A percentile compares a stretch with the other conserved stretches of the same genome.
phyloP scores from a whole-genome alignment of 1,140 invertebrate genomes.

The Drosophila ficusphila region DNA sequence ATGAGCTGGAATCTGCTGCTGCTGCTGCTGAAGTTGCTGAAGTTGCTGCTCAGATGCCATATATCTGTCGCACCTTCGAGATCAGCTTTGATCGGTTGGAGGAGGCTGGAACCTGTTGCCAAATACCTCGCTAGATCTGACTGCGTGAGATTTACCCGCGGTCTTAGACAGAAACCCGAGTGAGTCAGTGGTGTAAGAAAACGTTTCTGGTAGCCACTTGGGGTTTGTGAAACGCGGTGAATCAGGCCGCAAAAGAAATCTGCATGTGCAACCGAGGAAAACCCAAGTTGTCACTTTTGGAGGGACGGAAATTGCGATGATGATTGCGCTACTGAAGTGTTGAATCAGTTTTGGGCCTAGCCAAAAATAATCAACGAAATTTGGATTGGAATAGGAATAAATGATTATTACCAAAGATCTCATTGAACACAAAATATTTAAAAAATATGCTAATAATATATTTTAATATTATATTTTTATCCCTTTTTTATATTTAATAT shows the following conservation, averaged over 20 bases:
- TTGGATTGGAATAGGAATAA: slow-evolving; percentile 25
- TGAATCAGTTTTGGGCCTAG: slow-evolving; percentile 55
- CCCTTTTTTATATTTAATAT: too few species aligned
- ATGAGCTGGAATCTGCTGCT: slow-evolving; percentile 25
- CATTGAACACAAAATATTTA: too few species aligned
- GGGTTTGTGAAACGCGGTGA: slow-evolving; percentile 31
- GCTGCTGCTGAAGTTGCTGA: slow-evolving; percentile 8
- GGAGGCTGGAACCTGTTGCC: slow-evolving; percentile 64
- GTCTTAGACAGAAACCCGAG: slow-evolving; percentile 58
- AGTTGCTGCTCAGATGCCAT: slow-evolving; percentile 9
- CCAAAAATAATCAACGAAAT: slow-evolving; percentile 37
- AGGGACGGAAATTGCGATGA: slow-evolving; percentile 59
- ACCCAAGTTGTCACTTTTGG: slow-evolving; percentile 17
- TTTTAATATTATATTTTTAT: too few species aligned
- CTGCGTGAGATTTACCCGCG: slow-evolving; percentile 44
- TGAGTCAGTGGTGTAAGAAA: slow-evolving; percentile 59
- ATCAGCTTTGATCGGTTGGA: slow-evolving; percentile 15
- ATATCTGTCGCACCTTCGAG: slow-evolving; percentile 54
- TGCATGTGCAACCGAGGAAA: slow-evolving; percentile 36
- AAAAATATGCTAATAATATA: too few species aligned
- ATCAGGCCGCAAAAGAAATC: slow-evolving; percentile 48
- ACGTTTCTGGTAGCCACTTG: slow-evolving; percentile 27
- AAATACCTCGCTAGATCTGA: slow-evolving; percentile 50
- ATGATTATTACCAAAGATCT: too few species aligned
- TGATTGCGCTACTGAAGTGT: slow-evolving; percentile 60